Evolutionary conservation across 1,140 invertebrate genomes (phyloP).

Genomic region (Lasaia peninsularis): DNA sequence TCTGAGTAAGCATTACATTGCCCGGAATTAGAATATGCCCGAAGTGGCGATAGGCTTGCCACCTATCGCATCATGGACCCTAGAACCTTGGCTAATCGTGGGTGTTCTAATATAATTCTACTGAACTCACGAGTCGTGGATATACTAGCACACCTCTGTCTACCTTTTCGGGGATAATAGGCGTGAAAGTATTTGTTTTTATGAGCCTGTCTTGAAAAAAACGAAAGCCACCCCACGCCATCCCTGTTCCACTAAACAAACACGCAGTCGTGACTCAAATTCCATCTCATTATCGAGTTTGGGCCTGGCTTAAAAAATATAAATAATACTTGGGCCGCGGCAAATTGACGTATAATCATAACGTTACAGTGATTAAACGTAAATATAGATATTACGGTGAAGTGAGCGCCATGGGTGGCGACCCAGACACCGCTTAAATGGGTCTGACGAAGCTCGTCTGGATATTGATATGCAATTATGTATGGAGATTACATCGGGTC

Average conservation of each 20-base stretch:
- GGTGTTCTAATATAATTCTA: too few relatives aligned
- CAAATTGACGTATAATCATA: conserved; percentile 70
- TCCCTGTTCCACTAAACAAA: conserved; percentile 41
- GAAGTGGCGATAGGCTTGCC: too few relatives aligned
- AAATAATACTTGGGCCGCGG: conserved; percentile 54
- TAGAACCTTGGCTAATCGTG: too few relatives aligned
- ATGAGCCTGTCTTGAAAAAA: too few relatives aligned
- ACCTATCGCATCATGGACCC: too few relatives aligned
- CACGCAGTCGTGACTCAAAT: conserved; percentile 56
- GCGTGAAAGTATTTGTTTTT: too few relatives aligned
- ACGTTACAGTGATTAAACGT: conserved; percentile 49
- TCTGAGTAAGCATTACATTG: too few relatives aligned
- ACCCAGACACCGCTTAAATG: conserved; percentile 19
- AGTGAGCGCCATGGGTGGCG: conserved; percentile 50
- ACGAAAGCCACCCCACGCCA: conserved; percentile 22
- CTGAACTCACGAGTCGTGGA: too few relatives aligned
- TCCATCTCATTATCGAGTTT: conserved; percentile 64
- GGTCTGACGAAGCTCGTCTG: conserved; percentile 25
- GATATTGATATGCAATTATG: conserved; percentile 13
- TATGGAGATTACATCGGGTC: background rate
- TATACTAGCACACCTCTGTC: too few relatives aligned
- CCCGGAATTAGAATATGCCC: too few relatives aligned
- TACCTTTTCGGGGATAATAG: too few relatives aligned
- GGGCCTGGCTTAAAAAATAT: conserved; percentile 64
- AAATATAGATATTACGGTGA: conserved; percentile 65